These are phyloP conservation scores for Anodontia alba DNA, from an alignment of 2,888 invertebrate genomes.

Conservation along the genomic window DNA sequence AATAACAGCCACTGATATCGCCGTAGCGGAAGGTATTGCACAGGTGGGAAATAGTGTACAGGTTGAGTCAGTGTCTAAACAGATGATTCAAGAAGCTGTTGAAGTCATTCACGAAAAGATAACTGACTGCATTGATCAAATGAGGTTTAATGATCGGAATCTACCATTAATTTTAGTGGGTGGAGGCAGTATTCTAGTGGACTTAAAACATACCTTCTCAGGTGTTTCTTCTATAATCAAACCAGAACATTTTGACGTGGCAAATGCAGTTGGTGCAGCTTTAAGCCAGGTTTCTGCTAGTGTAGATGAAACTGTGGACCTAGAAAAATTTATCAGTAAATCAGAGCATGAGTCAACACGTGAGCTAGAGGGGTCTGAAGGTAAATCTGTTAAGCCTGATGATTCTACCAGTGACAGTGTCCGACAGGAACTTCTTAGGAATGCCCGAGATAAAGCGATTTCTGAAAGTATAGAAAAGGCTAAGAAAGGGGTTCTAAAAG, in stretches of 20 bases:
- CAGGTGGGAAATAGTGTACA: conserved; percentile 62
- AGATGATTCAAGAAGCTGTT: conserved; percentile 60
- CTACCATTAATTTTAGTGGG: conserved; percentile 80
- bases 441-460: conserved; percentile 62
- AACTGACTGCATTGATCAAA: conserved; percentile 74
- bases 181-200: conserved; percentile 79
- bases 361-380: background rate
- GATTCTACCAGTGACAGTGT: conserved; percentile 32
- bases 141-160: conserved; percentile 70
- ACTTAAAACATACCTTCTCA: conserved; percentile 47
- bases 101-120: conserved; percentile 70
- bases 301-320: conserved; percentile 71
- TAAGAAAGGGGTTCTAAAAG: conserved; percentile 29
- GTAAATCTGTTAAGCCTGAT: conserved; percentile 8
- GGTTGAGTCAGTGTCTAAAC: conserved; percentile 58
- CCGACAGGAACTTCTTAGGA: conserved; percentile 57
- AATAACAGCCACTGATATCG: conserved; percentile 81
- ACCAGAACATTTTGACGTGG: conserved; percentile 76
- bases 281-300: conserved; percentile 78
- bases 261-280: conserved; percentile 84
- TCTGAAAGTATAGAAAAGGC: conserved; percentile 43
- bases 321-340: conserved; percentile 60
- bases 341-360: conserved; percentile 40
- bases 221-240: conserved; percentile 65
- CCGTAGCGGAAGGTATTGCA: conserved; percentile 76